phyloP scores from a whole-genome alignment of 2,113 vertebrate species.

The Corythoichthys intestinalis region DNA sequence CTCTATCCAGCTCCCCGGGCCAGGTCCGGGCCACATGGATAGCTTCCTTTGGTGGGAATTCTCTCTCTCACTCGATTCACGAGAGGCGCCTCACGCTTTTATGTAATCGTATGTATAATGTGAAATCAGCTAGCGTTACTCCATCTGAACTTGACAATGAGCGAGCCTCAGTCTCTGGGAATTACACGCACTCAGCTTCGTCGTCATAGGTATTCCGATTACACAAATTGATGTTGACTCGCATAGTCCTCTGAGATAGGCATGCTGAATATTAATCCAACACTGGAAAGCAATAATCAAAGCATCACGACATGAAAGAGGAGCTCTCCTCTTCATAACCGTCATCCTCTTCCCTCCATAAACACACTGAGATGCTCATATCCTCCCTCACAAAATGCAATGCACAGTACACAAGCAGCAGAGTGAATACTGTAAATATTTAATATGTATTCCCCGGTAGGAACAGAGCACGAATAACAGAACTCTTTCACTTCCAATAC shows the following conservation, averaged over 20 bases:
- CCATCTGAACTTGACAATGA: conserved; percentile 29
- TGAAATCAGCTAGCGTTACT: conserved; percentile 19
- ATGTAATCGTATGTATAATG: conserved; percentile 14
- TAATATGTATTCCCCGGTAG: conserved; percentile 49
- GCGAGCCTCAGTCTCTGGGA: conserved; percentile 14
- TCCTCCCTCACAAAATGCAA: background rate
- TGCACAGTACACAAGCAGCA: conserved; percentile 25
- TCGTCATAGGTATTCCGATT: conserved; percentile 48
- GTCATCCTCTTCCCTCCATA: conserved; percentile 24
- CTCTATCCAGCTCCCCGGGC: conserved; percentile 43
- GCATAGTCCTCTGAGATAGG: conserved; percentile 46
- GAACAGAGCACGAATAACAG: conserved; percentile 46
- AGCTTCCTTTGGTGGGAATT: conserved; percentile 18
- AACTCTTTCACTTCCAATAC: conserved; percentile 39
- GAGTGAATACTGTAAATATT: conserved; percentile 50
- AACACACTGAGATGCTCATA: conserved; percentile 14
- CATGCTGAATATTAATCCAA: conserved; percentile 60
- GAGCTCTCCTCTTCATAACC: conserved; percentile 23
- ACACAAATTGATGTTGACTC: conserved; percentile 58
- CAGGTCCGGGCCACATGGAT: conserved; percentile 23
- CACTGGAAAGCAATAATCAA: conserved; percentile 62
- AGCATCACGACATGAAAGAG: conserved; percentile 54
- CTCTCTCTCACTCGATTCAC: conserved; percentile 6
- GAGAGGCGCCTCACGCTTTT: conserved; percentile 8
- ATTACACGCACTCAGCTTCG: conserved; percentile 36